Percentiles rank a stretch among this genome's conserved stretches.
phyloP scores from a whole-genome alignment of 2,113 vertebrate genomes.

The Pygoscelis antarcticus region DNA sequence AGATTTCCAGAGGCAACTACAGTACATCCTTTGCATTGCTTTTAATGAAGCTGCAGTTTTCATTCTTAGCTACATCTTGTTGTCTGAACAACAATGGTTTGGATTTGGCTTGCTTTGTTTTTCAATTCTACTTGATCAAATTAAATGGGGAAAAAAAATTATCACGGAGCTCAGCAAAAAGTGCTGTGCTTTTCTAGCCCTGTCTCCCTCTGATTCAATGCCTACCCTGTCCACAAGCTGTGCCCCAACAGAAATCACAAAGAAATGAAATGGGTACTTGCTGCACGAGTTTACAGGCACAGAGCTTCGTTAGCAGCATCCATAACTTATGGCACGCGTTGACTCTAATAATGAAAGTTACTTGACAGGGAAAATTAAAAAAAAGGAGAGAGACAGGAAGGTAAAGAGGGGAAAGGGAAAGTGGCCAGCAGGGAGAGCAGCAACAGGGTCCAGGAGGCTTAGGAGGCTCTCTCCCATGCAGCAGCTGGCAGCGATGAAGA shows the following conservation, averaged over 20 bases:
- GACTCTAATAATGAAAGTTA: neutral
- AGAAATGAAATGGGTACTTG: neutral
- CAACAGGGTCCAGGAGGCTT: neutral
- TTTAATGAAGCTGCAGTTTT: neutral
- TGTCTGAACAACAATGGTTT: neutral
- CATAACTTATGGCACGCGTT: accelerated
- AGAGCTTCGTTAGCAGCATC: neutral
- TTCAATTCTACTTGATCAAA: neutral
- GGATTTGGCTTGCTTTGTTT: neutral
- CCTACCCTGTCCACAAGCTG: neutral
- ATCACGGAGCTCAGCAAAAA: neutral
- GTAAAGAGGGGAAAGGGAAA: neutral
- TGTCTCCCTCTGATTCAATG: neutral
- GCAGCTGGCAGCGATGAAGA: neutral
- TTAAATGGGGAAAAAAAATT: neutral
- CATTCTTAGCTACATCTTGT: neutral
- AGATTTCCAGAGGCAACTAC: neutral
- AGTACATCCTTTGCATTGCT: neutral
- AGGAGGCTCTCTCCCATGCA: neutral
- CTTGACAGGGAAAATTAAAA: neutral
- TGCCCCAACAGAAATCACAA: neutral
- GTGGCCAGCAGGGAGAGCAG: neutral
- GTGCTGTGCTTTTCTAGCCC: neutral
- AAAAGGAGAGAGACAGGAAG: neutral
- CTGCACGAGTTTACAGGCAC: neutral